Evolutionary conservation across 2,888 invertebrate species (phyloP), one percentile per base, ranked within the genome.

Genomic region (Sepiola atlantica): DNA sequence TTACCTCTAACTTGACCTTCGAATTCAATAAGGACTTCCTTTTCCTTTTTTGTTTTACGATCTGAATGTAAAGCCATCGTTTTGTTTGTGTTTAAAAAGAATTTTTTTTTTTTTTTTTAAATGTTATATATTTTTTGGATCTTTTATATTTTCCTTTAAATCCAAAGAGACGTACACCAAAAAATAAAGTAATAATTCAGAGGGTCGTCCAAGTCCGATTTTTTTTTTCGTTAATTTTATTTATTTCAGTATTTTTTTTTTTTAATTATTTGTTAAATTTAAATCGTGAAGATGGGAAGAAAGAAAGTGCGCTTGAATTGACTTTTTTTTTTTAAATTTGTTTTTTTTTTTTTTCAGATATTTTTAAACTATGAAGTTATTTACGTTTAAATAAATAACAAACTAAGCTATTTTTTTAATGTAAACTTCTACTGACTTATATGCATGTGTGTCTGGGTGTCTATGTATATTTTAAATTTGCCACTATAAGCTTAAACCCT

Each of bases 1-100:
- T 93, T 61, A 93, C 93, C 93, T 93, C 61, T 93, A 57, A 93
- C 93, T 55, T 93, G 55, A 61, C 93, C 93, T 55, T 93, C 93
- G 35, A 93, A 93, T 61, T 55, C 93, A 32, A 93, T 14, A 93
- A 93, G 93, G 14, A 93, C 20, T 57, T 93, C 93, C 54, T 93
- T 93, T 61, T 93, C 93, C 57, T 61, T 93, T 35, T 93, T 93
- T 14, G 61, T n/a, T 55, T 93, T 93, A 21, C 93, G 55, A 55
- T 93, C 93, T 54, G 92, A 54, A 12, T 77, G 77, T 54, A 92
- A 55, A 92, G 92, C 92, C 92, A 92, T 92, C 14, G 77, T 77
- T 24, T 10, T 12, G n/a, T 77, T 77, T n/a, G n/a, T n/a, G n/a
- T n/a, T n/a, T n/a, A n/a, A n/a, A n/a, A n/a, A n/a, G n/a, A n/a